Percentiles rank a stretch among this genome's conserved stretches.
phyloP scores from a whole-genome alignment of 2,113 vertebrate genomes.

The Bambusicola thoracicus region DNA sequence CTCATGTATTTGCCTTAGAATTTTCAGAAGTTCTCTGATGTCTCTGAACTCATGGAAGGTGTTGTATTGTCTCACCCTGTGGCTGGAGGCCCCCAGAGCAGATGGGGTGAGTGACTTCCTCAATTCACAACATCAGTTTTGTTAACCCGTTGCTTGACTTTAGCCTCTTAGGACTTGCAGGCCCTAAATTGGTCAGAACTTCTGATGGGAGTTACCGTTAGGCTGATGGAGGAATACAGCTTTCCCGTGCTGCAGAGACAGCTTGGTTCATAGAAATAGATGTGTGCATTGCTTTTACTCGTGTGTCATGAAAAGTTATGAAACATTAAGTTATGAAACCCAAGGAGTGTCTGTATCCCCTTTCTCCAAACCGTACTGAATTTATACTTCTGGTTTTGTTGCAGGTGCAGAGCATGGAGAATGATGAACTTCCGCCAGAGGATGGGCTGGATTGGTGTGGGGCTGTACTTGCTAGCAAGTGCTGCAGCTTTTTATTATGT shows the following conservation, averaged over 20 bases:
- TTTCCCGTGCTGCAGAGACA: background rate
- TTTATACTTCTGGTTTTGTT: background rate
- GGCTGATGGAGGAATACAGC: background rate
- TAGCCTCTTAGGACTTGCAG: background rate
- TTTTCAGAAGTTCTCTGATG: too few species aligned
- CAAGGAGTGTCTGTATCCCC: background rate
- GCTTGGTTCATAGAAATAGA: background rate
- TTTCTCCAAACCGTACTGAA: background rate
- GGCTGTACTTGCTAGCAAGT: slow-evolving; percentile 89
- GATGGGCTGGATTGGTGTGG: slow-evolving; percentile 96
- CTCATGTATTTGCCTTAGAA: background rate
- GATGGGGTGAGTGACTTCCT: background rate
- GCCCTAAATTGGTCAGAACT: background rate
- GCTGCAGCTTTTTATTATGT: slow-evolving; percentile 88
- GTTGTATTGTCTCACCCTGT: background rate
- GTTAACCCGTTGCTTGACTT: background rate
- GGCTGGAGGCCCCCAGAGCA: background rate
- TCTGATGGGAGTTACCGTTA: background rate
- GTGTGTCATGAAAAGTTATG: background rate
- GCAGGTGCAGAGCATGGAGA: slow-evolving; percentile 94
- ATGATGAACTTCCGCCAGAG: slow-evolving; percentile 99
- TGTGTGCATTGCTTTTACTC: background rate
- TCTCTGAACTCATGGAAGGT: background rate
- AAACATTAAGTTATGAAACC: background rate
- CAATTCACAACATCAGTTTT: background rate